Percentiles rank a stretch among this genome's conserved stretches.
Conservation (phyloP, 2,797 vertebrate genomes). For the Helarctos malayanus region DNA sequence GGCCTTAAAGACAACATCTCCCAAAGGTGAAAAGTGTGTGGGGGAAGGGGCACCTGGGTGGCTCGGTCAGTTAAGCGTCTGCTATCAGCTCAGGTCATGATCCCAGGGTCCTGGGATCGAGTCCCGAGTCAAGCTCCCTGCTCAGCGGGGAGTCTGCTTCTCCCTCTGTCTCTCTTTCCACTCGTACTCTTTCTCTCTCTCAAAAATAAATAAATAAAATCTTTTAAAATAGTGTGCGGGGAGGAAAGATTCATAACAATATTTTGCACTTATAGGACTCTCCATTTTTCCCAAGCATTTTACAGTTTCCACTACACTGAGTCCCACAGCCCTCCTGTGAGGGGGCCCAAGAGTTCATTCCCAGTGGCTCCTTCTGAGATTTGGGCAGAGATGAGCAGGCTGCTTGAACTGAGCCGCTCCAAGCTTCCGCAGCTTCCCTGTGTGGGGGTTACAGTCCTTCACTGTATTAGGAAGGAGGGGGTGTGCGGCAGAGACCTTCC, state of each 20-base stretch:
- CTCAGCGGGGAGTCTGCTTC: background rate
- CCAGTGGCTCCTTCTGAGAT: background rate
- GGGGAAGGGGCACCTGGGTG: background rate
- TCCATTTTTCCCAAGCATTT: conserved; percentile 64
- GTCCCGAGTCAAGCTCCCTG: background rate
- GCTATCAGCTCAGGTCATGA: background rate
- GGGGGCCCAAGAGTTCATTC: background rate
- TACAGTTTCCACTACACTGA: background rate
- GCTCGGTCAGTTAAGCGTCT: background rate
- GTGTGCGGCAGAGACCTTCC: rapidly evolving
- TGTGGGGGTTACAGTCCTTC: background rate
- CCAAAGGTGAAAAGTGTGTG: background rate
- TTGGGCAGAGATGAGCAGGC: background rate
- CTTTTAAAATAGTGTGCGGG: background rate
- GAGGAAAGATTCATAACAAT: background rate
- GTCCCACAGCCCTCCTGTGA: background rate
- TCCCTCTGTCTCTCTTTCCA: no score
- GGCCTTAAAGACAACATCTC: conserved; percentile 18
- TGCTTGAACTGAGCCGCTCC: background rate
- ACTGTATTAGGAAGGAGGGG: background rate
- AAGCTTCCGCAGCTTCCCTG: background rate
- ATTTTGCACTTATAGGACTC: conserved; percentile 33
- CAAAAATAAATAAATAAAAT: background rate
- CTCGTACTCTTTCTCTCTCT: no score
- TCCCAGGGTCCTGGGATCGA: background rate